Base-by-base conservation (phyloP, 2,797 vertebrate species). In the Clarias platycephalus region DNA sequence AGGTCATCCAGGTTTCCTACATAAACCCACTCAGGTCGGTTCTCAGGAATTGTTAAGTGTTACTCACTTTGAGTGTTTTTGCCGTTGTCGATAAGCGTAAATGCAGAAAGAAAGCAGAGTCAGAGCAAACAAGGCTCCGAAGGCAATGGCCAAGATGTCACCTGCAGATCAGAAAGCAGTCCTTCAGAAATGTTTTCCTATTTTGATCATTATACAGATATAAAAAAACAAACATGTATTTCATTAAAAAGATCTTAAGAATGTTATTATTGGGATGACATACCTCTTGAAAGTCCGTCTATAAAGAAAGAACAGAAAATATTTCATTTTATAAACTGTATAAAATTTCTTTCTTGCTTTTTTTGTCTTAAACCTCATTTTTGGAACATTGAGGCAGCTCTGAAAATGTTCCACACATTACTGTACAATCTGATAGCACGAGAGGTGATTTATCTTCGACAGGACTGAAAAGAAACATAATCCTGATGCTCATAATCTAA, bases 81-180 rank as follows among this genome's bases (percentile, higher is more conserved):
- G 92, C 62, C 83, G 82, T 49, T 91, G 92, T 60, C 79, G 86
- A 86, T 83, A 90, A 55, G 85, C 77, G 18, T 90, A 92, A 5
- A 87, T 13, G 8, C 74, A 85, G 83, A 91, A 92, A 22, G 20
- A 26, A 57, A 92, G 84, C 62, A 91, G 58, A 12, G 91, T 93
- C 57, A 90, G n/a, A 9, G 67, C 87, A 68, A 93, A 92, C 60
- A 93, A 87, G 40, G 20, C 60, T 26, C 90, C 91, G 71, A 93
- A 92, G 2, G 83, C 85, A 57, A 89, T 89, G 4, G 92, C 89
- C 80, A 92, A 71, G 24, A 88, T 81, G 53, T 91, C 88, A 31
- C 91, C 92, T 93, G 85, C 68, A 67, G 82, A 67, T 28, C 49
- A 22, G 44, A 67, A 78, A 79, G 28, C 37, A 9, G 15, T 53